These are phyloP conservation scores for Steatornis caripensis DNA, from an alignment of 2,113 vertebrate genomes.

Conservation along the genomic window DNA sequence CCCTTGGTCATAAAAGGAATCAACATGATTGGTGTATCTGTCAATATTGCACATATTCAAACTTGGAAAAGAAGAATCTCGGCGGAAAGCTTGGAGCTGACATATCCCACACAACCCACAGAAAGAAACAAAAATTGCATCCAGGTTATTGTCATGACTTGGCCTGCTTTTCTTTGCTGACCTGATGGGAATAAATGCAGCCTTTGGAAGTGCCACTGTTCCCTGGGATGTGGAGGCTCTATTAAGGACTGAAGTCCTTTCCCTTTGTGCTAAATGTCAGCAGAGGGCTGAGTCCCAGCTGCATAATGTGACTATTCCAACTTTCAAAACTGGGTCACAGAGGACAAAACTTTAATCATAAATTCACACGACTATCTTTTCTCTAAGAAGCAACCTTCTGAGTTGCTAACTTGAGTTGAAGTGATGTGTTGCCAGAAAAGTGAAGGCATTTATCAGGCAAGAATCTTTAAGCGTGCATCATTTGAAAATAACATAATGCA, in stretches of 20 bases:
- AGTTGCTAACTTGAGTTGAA: neutral
- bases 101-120: neutral
- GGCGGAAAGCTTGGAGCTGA: neutral
- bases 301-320: neutral
- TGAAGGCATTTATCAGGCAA: neutral
- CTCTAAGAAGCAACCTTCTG: neutral
- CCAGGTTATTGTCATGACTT: neutral
- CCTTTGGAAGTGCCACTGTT: neutral
- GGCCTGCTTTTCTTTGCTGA: neutral
- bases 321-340: neutral
- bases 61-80: neutral
- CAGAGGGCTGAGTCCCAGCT: neutral
- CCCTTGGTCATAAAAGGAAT: neutral
- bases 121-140: neutral
- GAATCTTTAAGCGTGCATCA: neutral
- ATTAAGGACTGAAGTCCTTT: neutral
- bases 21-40: accelerated
- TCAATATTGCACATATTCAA: neutral
- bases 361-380: neutral
- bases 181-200: neutral
- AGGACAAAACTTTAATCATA: neutral
- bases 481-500: neutral
- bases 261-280: neutral
- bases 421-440: neutral
- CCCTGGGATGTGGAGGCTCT: neutral